Evolutionary conservation across 2,888 invertebrate species (phyloP), one percentile per base, ranked within the genome.

Genomic region (Acronicta aceris): DNA sequence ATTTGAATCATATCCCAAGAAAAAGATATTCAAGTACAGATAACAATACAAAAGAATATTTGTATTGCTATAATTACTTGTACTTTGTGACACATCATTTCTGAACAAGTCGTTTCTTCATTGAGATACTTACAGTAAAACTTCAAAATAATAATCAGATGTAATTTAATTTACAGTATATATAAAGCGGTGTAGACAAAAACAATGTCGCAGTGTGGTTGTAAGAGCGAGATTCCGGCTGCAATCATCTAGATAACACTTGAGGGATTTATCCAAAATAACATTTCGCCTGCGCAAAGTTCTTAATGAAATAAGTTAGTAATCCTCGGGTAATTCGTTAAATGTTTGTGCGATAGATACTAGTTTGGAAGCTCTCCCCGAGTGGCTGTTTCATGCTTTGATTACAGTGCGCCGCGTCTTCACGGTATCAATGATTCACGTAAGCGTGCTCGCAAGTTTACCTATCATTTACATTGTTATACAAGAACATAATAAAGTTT

Each of bases 271-370:
- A 87, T 84, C 87, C 87, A 87, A 89, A 89, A 89, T 87, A 89
- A 89, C 90, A 84, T 86, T 90, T 88, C 81, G 84, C 78, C 78
- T 74, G 81, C 83, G 79, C 85, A 81, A 90, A 90, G 89, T 90
- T 90, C 88, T 85, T 90, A 90, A 90, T 90, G 90, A 90, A 90
- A 90, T 90, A 90, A 90, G 90, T 90, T 90, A 81, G 88, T 90
- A 89, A 90, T 90, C 90, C 90, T 85, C 83, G 79, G 83, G 88
- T 89, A 88, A 89, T 89, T 90, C 89, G 90, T 88, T 89, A 85
- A 89, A 87, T 86, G 89, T 88, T 89, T 85, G 86, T 82, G 81
- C 86, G 84, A 86, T 87, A 85, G 86, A 85, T 87, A 81, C 81
- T 84, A 85, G 85, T 83, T 85, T 71, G 62, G 67, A 70, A 79